Conservation (phyloP, 2,113 vertebrate species). For the Pteropus alecto region DNA sequence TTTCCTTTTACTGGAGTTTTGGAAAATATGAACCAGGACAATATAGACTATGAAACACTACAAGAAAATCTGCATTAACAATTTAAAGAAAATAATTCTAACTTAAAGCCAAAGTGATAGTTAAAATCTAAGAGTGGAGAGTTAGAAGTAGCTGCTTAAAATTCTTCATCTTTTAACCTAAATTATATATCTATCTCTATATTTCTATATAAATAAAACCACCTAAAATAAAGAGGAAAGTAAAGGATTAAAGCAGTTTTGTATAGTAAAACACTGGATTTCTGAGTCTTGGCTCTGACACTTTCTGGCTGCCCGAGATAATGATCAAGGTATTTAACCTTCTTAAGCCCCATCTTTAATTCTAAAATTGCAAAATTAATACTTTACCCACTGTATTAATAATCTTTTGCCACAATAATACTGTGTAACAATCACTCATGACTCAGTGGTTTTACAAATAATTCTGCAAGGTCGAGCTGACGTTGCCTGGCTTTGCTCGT, state of each 20-base stretch:
- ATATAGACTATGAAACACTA: not conserved
- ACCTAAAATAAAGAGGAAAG: not conserved
- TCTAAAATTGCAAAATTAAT: not conserved
- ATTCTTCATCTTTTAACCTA: not conserved
- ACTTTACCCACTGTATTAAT: not conserved
- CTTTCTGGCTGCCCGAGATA: not conserved
- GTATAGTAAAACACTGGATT: not conserved
- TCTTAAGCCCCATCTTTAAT: not conserved
- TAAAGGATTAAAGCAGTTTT: not conserved
- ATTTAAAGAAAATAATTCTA: not conserved
- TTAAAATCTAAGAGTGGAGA: not conserved
- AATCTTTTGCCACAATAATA: not conserved
- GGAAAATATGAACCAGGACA: conserved; percentile 39
- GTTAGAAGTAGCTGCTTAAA: not conserved
- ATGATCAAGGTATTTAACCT: not conserved
- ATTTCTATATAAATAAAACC: not conserved
- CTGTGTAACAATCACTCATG: not conserved
- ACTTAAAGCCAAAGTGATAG: not conserved
- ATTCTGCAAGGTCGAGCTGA: not conserved
- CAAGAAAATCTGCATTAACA: not conserved
- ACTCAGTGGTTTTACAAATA: not conserved
- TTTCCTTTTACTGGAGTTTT: conserved; percentile 48
- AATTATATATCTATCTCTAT: not conserved
- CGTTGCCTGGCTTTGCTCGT: not conserved
- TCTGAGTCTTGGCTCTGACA: not conserved